Percentiles rank a stretch among this genome's conserved stretches.
These are phyloP conservation scores for Xenus cinereus DNA, from an alignment of 2,113 vertebrate species.

Conservation along the genomic window DNA sequence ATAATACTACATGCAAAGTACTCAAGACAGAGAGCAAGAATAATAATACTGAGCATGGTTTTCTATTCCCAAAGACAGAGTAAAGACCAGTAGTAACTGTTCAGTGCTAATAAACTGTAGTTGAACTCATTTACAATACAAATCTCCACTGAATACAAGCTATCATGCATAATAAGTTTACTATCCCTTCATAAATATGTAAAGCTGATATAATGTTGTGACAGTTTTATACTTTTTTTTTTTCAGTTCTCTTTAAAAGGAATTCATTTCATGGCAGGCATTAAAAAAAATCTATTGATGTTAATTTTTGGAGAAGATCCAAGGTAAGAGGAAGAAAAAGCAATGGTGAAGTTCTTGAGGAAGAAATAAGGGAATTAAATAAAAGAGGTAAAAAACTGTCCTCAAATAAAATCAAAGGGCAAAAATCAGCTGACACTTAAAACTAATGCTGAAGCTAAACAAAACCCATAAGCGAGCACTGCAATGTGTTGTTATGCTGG, in stretches of 20 bases:
- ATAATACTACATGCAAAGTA: background rate
- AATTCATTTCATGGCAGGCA: background rate
- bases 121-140: background rate
- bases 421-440: background rate
- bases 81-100: background rate
- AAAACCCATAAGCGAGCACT: background rate
- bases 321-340: background rate
- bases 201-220: background rate
- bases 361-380: background rate
- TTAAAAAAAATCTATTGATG: background rate
- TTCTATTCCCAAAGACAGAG: background rate
- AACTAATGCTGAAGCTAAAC: background rate
- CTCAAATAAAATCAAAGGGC: background rate
- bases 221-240: background rate
- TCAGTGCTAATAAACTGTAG: background rate
- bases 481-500: background rate
- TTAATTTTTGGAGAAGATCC: background rate
- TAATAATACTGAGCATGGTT: background rate
- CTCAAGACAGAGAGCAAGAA: background rate
- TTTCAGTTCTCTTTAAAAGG: background rate
- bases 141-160: conserved; percentile 1
- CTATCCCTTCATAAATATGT: conserved; percentile 14
- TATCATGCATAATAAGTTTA: background rate
- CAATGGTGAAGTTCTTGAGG: background rate
- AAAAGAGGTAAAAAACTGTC: background rate